Conservation (phyloP, 2,113 vertebrate species). For the Hippocampus abdominalis region DNA sequence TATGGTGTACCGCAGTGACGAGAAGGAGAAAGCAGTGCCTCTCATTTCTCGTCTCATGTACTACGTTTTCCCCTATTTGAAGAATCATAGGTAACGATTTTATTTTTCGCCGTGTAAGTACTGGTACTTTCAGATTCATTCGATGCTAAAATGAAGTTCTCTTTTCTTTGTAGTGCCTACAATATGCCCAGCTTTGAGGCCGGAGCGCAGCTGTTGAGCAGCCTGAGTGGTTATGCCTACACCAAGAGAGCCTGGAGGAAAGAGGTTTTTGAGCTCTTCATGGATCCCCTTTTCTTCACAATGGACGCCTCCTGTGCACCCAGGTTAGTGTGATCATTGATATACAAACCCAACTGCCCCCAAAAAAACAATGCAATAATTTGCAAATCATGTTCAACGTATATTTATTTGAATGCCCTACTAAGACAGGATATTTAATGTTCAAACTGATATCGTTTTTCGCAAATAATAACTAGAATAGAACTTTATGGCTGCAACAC, state of each 20-base stretch:
- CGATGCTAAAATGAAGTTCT: background rate
- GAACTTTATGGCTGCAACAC: no score
- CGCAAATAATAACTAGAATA: no score
- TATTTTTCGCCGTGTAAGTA: background rate
- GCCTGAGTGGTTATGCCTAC: slow-evolving; percentile 93
- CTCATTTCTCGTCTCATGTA: slow-evolving; percentile 93
- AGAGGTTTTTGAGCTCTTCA: slow-evolving; percentile 88
- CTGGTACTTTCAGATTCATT: background rate
- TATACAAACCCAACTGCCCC: background rate
- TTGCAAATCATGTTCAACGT: no score
- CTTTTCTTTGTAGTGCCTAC: slow-evolving; percentile 76
- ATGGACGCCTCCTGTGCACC: slow-evolving; percentile 84
- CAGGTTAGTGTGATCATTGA: slow-evolving; percentile 71
- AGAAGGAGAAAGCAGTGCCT: slow-evolving; percentile 94
- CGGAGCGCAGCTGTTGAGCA: slow-evolving; percentile 86
- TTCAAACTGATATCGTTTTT: no score
- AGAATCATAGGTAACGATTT: slow-evolving; percentile 85
- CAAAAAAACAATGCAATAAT: no score
- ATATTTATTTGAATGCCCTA: no score
- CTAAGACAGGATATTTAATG: no score
- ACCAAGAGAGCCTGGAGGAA: slow-evolving; percentile 96
- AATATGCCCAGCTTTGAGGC: slow-evolving; percentile 93
- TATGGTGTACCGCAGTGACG: slow-evolving; percentile 94
- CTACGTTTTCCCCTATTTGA: slow-evolving; percentile 91
- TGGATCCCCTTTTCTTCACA: slow-evolving; percentile 95